These are phyloP conservation scores for Scophthalmus maximus DNA, from an alignment of 2,113 vertebrate species.

Conservation along the genomic window DNA sequence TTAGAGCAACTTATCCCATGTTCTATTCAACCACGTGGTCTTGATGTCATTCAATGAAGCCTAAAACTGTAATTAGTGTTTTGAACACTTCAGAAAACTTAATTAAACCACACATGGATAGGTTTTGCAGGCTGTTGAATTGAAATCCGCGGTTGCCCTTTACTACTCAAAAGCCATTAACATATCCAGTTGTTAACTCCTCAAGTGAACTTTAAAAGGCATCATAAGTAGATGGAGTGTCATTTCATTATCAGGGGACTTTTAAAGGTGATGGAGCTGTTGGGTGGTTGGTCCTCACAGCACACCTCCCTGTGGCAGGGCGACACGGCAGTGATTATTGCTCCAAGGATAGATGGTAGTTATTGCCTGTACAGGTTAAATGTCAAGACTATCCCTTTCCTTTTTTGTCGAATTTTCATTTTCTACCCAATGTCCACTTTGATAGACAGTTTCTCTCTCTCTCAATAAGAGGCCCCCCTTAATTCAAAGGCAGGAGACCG, in stretches of 20 bases:
- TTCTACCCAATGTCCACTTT: slow-evolving; percentile 81
- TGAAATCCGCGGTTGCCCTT: not conserved
- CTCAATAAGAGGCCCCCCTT: slow-evolving; percentile 78
- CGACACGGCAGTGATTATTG: slow-evolving; percentile 66
- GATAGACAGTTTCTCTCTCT: slow-evolving; percentile 84
- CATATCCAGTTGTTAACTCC: not conserved
- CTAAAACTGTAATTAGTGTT: too few species aligned
- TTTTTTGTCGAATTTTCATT: slow-evolving; percentile 77
- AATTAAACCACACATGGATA: not conserved
- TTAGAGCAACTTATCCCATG: not conserved
- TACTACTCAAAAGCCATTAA: not conserved
- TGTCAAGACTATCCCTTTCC: slow-evolving; percentile 76
- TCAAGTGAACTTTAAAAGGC: not conserved
- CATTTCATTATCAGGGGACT: slow-evolving; percentile 25
- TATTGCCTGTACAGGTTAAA: slow-evolving; percentile 80
- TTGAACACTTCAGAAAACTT: not conserved
- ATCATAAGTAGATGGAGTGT: slow-evolving; percentile 1
- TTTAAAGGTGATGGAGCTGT: slow-evolving; percentile 30
- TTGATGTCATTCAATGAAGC: not conserved
- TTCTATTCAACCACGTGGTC: slow-evolving; percentile 5
- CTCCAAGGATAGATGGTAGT: slow-evolving; percentile 60
- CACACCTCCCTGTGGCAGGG: slow-evolving; percentile 41
- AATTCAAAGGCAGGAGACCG: slow-evolving; percentile 73
- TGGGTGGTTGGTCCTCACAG: slow-evolving; percentile 32
- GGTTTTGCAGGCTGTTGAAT: not conserved